Base-by-base conservation (phyloP, 2,113 vertebrate species). In the Strix aluco region DNA sequence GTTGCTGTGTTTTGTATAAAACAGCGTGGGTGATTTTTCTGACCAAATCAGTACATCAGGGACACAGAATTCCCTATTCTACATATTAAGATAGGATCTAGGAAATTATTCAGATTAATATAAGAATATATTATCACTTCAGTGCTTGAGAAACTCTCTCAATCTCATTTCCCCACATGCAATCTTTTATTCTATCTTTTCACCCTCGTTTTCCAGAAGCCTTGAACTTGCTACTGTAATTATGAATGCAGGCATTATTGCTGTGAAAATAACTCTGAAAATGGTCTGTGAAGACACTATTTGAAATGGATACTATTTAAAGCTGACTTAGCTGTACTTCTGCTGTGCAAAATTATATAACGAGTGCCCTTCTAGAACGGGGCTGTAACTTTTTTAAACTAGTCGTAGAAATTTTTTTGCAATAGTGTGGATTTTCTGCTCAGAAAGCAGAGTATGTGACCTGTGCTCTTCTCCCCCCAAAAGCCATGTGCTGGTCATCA, bases 181-280 rank as follows among this genome's bases (percentile, higher is more conserved):
- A 92, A 94, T 97, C 86, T 93, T 95, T 96, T 96, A 92, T 96
- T 97, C 92, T 95, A 96, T 92, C 67, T 95, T 97, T 97, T 96
- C 92, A 92, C 88, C 65, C 88, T 94, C 14, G 12, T 93, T 86
- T 95, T 93, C 87, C 81, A 67, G 21, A 87, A 90, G 58, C 93
- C 96, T 93, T 94, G 93, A 97, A 97, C 96, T 97, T 86, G 71
- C 74, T 94, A 2, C 49, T 23, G 96, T 94, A 96, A 97, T 98
- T 98, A 96, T 91, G 90, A 96, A 97, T 96, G 95, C 96, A 95
- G 97, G 97, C 83, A 73, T 91, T 89, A 94, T 92, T 97, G 52
- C 95, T 47, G 74, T 89, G 95, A 96, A 95, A 97, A 90, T 94
- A 93, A 77, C 78, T 85, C 90, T 84, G 65, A 94, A 94, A 96